Percentiles rank a stretch among this genome's conserved stretches.
Conservation (phyloP, 1,140 invertebrate genomes). For the Drosophila grimshawi region DNA sequence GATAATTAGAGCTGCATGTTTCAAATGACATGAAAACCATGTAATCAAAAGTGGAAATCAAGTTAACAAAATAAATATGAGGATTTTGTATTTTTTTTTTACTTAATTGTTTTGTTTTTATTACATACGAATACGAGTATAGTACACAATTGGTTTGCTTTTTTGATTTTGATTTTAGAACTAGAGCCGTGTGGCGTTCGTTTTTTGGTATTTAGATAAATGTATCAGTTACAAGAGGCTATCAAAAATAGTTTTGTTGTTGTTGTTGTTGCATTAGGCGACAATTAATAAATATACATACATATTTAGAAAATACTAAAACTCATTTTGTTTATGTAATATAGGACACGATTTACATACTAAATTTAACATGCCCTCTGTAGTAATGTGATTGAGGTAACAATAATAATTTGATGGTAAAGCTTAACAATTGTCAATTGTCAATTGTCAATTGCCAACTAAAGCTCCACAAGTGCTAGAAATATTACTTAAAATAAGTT, state of each 20-base stretch:
- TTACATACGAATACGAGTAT: conserved; percentile 38
- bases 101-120: conserved; percentile 6
- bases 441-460: conserved; percentile 5
- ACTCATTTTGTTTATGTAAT: conserved; percentile 23
- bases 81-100: conserved; percentile 1
- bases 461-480: not conserved
- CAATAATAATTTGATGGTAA: conserved; percentile 59
- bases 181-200: conserved; percentile 15
- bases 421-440: conserved; percentile 47
- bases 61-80: not conserved
- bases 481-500: conserved; percentile 23
- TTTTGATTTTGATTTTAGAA: conserved; percentile 17
- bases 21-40: conserved; percentile 39
- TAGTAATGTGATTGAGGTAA: conserved; percentile 59
- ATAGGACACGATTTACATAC: conserved; percentile 60
- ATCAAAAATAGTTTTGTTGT: conserved; percentile 56
- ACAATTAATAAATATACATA: conserved; percentile 50
- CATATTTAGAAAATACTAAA: conserved; percentile 63
- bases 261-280: conserved; percentile 13
- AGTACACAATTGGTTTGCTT: conserved; percentile 29
- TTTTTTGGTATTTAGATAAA: conserved; percentile 34
- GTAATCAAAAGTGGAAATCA: conserved; percentile 10
- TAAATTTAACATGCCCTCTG: conserved; percentile 62
- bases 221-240: conserved; percentile 50
- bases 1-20: conserved; percentile 27